Evolutionary conservation across 2,888 invertebrate species (phyloP), one percentile per base, ranked within the genome.

Genomic region (Torymus texanus): DNA sequence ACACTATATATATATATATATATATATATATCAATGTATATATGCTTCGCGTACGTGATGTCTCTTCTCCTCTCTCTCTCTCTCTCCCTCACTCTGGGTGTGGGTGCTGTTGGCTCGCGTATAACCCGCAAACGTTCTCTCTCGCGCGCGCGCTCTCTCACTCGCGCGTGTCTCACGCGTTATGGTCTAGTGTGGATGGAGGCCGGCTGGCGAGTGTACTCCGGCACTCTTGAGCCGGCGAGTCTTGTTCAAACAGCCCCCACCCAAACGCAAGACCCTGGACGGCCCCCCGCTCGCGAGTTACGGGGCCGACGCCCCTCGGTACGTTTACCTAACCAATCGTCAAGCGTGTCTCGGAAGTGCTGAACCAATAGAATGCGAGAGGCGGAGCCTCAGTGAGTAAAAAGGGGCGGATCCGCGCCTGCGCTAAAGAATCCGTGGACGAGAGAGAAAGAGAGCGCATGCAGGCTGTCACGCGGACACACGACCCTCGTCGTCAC

Each of bases 201-300:
- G 87, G 88, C 89, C 88, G 88, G 87, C 87, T 86, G 87, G 86
- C 89, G 89, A 90, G 89, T 90, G 90, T 89, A 87, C 88, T 88
- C 88, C 84, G 88, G 85, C 85, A 86, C 88, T 88, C 89, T 87
- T 86, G 85, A 87, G 86, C 87, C 87, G 85, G 85, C 86, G 85
- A 85, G 87, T 86, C 88, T 89, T 90, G 89, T 89, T 89, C 89
- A 89, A 90, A 89, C 87, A 90, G 65, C 51, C 84, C 88, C 89
- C 86, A 85, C 88, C 82, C 73, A 24, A 10, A 0, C 4, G 59
- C 11, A 4, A 55, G 50, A 58, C n/a, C 29, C n/a, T 66, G 66
- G 59, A 21, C 59, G 51, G 11, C 24, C 11, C 24, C 67, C 21
- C 59, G 61, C 24, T 50, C 51, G n/a, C 56, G 1, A 14, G 61